phyloP scores from a whole-genome alignment of 1,140 invertebrate genomes.

The Bombus sibiricus region DNA sequence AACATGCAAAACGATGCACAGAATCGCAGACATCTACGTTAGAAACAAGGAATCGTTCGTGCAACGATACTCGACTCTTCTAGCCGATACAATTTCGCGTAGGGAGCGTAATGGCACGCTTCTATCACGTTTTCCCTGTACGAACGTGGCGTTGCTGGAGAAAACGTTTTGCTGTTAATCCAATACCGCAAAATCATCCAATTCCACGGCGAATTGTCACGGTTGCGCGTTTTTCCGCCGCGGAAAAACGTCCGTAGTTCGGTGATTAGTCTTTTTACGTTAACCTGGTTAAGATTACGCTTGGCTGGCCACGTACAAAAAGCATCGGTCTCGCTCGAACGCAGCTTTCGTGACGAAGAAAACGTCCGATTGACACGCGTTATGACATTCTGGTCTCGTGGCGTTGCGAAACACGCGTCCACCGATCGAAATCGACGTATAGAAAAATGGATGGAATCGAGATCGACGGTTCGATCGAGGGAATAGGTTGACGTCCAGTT shows the following conservation, averaged over 20 bases:
- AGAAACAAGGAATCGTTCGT: neutral
- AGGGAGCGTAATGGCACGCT: neutral
- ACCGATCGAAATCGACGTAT: slow-evolving; percentile 35
- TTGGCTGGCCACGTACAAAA: slow-evolving; percentile 27
- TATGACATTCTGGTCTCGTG: slow-evolving; percentile 27
- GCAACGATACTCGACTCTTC: neutral
- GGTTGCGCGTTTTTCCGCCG: neutral
- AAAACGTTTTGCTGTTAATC: neutral
- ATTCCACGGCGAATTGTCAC: slow-evolving; percentile 33
- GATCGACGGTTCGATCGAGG: slow-evolving; percentile 21
- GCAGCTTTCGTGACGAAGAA: slow-evolving; percentile 7
- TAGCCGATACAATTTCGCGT: neutral
- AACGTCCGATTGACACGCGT: slow-evolving; percentile 43
- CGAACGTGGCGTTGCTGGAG: too few species aligned
- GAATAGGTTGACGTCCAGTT: neutral
- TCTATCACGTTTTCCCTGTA: neutral
- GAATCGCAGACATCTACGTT: neutral
- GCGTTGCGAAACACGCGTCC: slow-evolving; percentile 35
- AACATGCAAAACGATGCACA: too few species aligned
- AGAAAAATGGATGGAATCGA: slow-evolving; percentile 44
- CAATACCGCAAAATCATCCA: slow-evolving; percentile 12
- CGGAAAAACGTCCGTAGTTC: neutral
- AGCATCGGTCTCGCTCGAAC: slow-evolving; percentile 23
- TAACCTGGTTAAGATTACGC: slow-evolving; percentile 52
- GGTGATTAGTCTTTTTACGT: slow-evolving; percentile 49